Conservation (phyloP, 1,140 invertebrate species). For the Metopolophium dirhodum region DNA sequence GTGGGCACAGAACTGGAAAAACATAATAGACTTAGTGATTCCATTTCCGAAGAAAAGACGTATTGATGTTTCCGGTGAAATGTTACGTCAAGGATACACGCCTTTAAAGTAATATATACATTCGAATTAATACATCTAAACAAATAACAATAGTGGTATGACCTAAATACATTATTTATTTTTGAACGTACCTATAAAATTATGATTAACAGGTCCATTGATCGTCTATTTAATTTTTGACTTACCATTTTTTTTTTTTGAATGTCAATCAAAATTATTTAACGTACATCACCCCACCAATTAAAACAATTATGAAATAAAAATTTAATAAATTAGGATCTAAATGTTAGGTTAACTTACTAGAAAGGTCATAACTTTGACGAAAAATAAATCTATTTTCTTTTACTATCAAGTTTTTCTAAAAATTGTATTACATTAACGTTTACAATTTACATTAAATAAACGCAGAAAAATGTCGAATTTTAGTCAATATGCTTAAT, state of each 20-base stretch:
- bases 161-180: conserved; percentile 18
- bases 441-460: neutral
- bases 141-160: neutral
- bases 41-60: conserved; percentile 77
- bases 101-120: conserved; percentile 62
- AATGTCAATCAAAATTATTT: neutral
- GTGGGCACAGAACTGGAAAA: conserved; percentile 85
- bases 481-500: too few relatives aligned
- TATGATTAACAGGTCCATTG: neutral
- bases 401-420: neutral
- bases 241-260: neutral
- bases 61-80: conserved; percentile 77
- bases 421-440: neutral
- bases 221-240: neutral
- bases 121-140: neutral
- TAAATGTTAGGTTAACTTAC: neutral
- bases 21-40: conserved; percentile 77
- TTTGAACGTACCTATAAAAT: neutral
- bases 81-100: conserved; percentile 76
- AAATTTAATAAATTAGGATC: neutral
- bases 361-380: neutral
- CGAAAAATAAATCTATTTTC: neutral
- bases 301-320: neutral
- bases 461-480: neutral
- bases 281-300: neutral